phyloP scores from a whole-genome alignment of 2,888 invertebrate species.

The Caenorhabditis drosophilae region DNA sequence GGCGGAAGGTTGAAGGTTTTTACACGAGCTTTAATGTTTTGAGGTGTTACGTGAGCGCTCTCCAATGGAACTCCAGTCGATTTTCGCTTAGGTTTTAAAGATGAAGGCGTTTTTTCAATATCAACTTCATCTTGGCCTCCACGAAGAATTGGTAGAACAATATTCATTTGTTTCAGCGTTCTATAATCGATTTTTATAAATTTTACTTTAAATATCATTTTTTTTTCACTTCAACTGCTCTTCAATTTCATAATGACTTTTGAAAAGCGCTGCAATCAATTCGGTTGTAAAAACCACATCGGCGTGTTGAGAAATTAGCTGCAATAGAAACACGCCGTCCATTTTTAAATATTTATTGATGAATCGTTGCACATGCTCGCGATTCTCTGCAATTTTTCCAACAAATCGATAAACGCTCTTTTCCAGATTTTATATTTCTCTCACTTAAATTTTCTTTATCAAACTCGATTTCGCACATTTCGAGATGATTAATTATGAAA shows the following conservation, averaged over 20 bases:
- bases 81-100: conserved; percentile 14
- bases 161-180: conserved; percentile 38
- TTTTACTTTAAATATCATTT: neutral
- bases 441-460: conserved; percentile 42
- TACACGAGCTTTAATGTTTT: conserved; percentile 11
- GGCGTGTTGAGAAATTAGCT: conserved; percentile 65
- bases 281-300: conserved; percentile 65
- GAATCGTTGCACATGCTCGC: conserved; percentile 55
- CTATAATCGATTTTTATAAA: conserved; percentile 5
- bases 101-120: conserved; percentile 18
- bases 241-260: conserved; percentile 57
- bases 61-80: conserved; percentile 3
- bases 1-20: neutral
- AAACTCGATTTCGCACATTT: conserved; percentile 62
- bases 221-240: conserved; percentile 53
- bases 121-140: conserved; percentile 9
- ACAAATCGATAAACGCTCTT: neutral
- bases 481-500: conserved; percentile 65
- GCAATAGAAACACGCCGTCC: conserved; percentile 65
- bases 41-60: conserved; percentile 12
- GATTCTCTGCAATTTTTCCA: conserved; percentile 36
- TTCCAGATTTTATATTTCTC: conserved; percentile 1
- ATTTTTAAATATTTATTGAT: conserved; percentile 60
- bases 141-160: conserved; percentile 28
- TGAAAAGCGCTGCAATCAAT: conserved; percentile 56